Evolutionary conservation across 2,797 vertebrate genomes (phyloP), one percentile per base, ranked within the genome.

Genomic region (Ctenopoma multispine): DNA sequence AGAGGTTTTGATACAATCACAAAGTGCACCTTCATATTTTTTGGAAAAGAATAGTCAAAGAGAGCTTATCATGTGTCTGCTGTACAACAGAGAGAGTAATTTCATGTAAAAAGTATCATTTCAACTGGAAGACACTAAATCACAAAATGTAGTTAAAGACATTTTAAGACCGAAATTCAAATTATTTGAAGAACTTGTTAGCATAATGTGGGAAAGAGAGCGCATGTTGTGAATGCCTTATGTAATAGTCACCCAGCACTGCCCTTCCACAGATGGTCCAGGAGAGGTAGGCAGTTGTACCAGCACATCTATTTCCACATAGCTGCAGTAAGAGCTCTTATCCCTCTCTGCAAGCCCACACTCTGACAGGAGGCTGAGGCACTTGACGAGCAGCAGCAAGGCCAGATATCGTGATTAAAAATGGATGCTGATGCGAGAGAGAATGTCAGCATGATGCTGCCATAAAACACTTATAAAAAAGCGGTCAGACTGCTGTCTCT

Each of bases 391-490:
- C 88, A 69, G 83, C 81, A 64, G 81, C 51, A n/a, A 81, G 85
- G 72, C 89, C 85, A 88, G 84, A 90, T 86, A 89, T 80, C 65
- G 5, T 81, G 82, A 90, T 92, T 92, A 92, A 93, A 92, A 90
- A 92, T 92, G 83, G 79, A 93, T 91, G 91, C 78, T 78, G 79
- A 78, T 85, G 87, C 34, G 47, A 61, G 75, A 82, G 83, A 80
- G 78, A 76, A 77, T 82, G 82, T 87, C 87, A 83, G 84, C 76
- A 66, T 79, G 81, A 76, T 87, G 82, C 78, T 89, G 72, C 85
- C 77, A 76, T 75, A 88, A 86, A 79, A 63, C 63, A 62, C 61
- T 69, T 31, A 8, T 70, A 57, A 67, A 27, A 70, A 41, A 20
- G 48, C 36, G 51, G 61, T 78, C 48, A 68, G 58, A 79, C 82